Percentiles rank a stretch among this genome's conserved stretches.
phyloP scores from a whole-genome alignment of 35 echinoderm and acorn worm genomes.

The Lytechinus pictus region DNA sequence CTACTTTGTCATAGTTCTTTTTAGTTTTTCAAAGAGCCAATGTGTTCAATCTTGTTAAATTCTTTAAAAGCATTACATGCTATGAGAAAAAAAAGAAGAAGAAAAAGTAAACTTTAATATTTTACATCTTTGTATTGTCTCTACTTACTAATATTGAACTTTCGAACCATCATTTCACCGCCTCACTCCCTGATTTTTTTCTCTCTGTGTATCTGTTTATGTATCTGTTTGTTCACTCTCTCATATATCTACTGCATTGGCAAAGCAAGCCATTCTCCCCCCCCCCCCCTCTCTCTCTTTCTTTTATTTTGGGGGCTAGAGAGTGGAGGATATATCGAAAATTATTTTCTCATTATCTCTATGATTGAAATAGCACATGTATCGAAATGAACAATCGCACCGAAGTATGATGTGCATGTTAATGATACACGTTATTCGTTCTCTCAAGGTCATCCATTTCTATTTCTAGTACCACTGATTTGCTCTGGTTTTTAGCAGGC shows the following conservation, averaged over 20 bases:
- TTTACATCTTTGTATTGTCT: not conserved
- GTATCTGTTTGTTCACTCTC: no score
- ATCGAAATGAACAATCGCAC: not conserved
- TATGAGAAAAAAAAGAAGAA: no score
- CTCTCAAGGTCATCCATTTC: not conserved
- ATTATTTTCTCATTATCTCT: constrained; percentile 10
- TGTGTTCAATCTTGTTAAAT: no score
- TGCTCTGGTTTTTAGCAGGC: not conserved
- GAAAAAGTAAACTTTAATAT: no score
- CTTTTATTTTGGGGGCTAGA: not conserved
- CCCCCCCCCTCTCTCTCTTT: not conserved
- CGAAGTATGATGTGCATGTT: constrained; percentile 7
- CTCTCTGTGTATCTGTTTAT: no score
- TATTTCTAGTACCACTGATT: not conserved
- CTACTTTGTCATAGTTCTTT: no score
- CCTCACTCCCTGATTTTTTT: no score
- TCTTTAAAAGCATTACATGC: no score
- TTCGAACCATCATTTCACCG: no score
- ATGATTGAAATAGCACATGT: not conserved
- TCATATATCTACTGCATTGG: no score
- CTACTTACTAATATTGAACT: not conserved
- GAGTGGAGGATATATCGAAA: not conserved
- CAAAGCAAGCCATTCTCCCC: no score
- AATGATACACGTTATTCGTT: not conserved
- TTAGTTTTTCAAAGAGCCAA: no score